Base-by-base conservation (phyloP, 2,888 invertebrate species). In the Drosophila helvetica region DNA sequence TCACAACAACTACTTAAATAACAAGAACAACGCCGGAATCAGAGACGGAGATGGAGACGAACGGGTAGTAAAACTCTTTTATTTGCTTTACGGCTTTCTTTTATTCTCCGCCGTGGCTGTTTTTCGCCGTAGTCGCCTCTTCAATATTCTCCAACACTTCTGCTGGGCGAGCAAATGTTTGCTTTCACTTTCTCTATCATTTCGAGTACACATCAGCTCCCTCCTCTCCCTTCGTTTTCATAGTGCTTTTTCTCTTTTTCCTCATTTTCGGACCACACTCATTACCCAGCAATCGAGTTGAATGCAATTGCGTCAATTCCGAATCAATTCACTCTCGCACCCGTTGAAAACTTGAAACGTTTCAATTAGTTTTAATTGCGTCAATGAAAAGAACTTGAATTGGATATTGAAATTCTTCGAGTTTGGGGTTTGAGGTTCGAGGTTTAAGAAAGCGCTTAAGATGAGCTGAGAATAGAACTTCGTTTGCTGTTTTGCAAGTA, bases 331-430 rank as follows among this genome's bases (percentile, higher is more conserved):
- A 10, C 15, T 17, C 18, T 38, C 12, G 8, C 17, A 60, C 62
- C n/a, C 25, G 50, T 6, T 15, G 38, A 38, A 66, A 69, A 66
- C 50, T 57, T 8, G 48, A 66, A 25, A 56, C 67, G 62, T 60
- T 69, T 77, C 84, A 86, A 75, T 88, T 86, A 46, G 72, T 73
- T 83, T 88, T 83, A 88, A 88, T 88, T 88, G 70, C 78, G 53
- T 22, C 19, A 67, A 71, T 51, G 71, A 30, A 47, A 42, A 1
- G 47, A 65, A 27, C 65, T 54, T 12, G 47, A 48, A 48, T 15
- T 15, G 55, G 48, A 55, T 50, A 46, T 71, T 71, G 67, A 27
- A 59, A 51, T 22, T 51, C 60, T 19, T 51, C 46, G 72, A 51
- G 55, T 27, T 61, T 61, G 72, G 38, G 55, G 54, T 68, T 17